Conservation (phyloP, 2,888 invertebrate species). For the Onthophagus sagittarius region DNA sequence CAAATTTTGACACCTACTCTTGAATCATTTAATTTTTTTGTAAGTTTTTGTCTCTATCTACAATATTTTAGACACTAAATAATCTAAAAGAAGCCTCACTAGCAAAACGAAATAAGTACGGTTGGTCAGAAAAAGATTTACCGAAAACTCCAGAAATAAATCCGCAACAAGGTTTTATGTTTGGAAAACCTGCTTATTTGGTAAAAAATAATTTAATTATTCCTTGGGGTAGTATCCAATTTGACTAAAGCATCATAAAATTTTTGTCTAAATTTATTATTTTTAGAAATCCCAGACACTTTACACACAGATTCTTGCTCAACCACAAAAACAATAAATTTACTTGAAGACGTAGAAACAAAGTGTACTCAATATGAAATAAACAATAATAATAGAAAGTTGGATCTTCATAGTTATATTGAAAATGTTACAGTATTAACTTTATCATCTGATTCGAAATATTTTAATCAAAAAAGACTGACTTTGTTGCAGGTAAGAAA, state of each 20-base stretch:
- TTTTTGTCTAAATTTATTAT: slow-evolving; percentile 22
- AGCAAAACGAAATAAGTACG: slow-evolving; percentile 26
- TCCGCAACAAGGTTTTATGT: slow-evolving; percentile 20
- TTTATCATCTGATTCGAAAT: slow-evolving; percentile 29
- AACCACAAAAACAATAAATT: slow-evolving; percentile 45
- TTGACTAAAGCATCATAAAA: background rate
- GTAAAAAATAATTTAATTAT: slow-evolving; percentile 26
- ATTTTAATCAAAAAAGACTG: slow-evolving; percentile 35
- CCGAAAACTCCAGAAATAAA: background rate
- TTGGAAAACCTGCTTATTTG: slow-evolving; percentile 34
- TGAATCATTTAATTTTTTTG: background rate
- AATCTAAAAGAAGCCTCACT: slow-evolving; percentile 28
- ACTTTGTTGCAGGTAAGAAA: slow-evolving; percentile 34
- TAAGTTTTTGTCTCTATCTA: background rate
- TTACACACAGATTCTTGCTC: slow-evolving; percentile 41
- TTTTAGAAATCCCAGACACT: slow-evolving; percentile 41
- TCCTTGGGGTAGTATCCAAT: background rate
- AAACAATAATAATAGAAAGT: slow-evolving; percentile 35
- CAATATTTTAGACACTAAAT: slow-evolving; percentile 29
- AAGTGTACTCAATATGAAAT: slow-evolving; percentile 46
- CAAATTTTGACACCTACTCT: too few species aligned
- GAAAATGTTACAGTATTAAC: slow-evolving; percentile 38
- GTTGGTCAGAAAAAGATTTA: slow-evolving; percentile 16
- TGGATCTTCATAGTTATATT: slow-evolving; percentile 43
- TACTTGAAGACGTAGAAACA: slow-evolving; percentile 47